Evolutionary conservation across 2,888 invertebrate species (phyloP).

Genomic region (Agonum fuliginosum): DNA sequence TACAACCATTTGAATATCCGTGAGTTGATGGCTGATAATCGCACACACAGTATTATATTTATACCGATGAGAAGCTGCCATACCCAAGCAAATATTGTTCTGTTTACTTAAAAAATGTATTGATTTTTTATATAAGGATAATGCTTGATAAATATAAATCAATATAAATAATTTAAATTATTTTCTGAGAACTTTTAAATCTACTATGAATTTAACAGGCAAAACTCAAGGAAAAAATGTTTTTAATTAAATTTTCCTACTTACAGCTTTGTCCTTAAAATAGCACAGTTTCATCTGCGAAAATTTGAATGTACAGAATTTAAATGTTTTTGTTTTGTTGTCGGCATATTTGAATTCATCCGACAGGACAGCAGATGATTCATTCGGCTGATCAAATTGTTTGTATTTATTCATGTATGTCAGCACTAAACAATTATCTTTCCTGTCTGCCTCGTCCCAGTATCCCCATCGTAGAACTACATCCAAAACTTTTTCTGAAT

Average conservation of each 20-base stretch:
- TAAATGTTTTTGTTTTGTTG: slow-evolving; percentile 83
- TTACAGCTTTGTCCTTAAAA: slow-evolving; percentile 84
- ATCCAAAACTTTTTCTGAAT: slow-evolving; percentile 81
- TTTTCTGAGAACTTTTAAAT: too few relatives aligned
- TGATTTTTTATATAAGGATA: too few relatives aligned
- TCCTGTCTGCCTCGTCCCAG: slow-evolving; percentile 91
- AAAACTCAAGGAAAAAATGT: background rate
- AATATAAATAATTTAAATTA: too few relatives aligned
- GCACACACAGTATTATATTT: too few relatives aligned
- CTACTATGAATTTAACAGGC: too few relatives aligned
- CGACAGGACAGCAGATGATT: slow-evolving; percentile 75
- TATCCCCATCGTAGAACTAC: slow-evolving; percentile 88
- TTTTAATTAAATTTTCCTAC: slow-evolving; percentile 27
- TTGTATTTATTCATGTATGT: slow-evolving; percentile 69
- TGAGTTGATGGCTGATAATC: too few relatives aligned
- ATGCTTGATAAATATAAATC: too few relatives aligned
- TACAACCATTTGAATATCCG: too few relatives aligned
- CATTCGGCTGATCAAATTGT: slow-evolving; percentile 71
- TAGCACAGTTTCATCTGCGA: slow-evolving; percentile 85
- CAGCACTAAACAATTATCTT: slow-evolving; percentile 86
- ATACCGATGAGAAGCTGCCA: too few relatives aligned
- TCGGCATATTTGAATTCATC: slow-evolving; percentile 89
- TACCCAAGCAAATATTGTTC: too few relatives aligned
- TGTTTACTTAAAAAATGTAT: too few relatives aligned
- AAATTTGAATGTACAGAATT: slow-evolving; percentile 86